A percentile compares a stretch with the other conserved stretches of the same genome.
Evolutionary conservation across 2,797 vertebrate genomes (phyloP).

Genomic region (Myotis planiceps): DNA sequence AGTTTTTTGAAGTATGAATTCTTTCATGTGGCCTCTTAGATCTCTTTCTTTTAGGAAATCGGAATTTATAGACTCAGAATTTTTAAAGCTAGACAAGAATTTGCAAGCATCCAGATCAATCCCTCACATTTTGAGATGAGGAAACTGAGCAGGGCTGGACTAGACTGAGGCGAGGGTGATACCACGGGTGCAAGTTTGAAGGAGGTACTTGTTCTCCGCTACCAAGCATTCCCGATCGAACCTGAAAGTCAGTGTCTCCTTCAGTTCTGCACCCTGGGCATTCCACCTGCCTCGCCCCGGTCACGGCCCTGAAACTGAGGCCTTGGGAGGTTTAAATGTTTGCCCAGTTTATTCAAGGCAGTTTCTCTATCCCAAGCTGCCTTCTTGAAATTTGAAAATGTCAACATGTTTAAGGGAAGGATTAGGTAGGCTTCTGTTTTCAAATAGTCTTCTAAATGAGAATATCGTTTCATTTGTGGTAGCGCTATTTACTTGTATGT

Average conservation of each 20-base stretch:
- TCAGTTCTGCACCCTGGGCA: rapidly evolving
- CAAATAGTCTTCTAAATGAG: not conserved
- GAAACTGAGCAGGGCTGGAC: not conserved
- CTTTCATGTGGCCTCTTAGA: not conserved
- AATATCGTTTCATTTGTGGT: not conserved
- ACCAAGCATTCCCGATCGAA: rapidly evolving
- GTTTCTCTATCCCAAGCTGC: not conserved
- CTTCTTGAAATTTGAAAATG: not conserved
- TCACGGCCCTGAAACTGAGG: not conserved
- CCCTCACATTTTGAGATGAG: not conserved
- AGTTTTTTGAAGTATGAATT: constrained; percentile 1
- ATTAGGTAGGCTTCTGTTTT: not conserved
- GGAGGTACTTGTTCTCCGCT: not conserved
- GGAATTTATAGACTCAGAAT: not conserved
- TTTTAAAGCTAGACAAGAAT: not conserved
- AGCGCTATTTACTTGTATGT: not conserved
- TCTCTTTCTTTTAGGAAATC: constrained; percentile 29
- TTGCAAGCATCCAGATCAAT: not conserved
- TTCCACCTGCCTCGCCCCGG: not conserved
- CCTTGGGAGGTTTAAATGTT: not conserved
- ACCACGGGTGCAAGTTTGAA: not conserved
- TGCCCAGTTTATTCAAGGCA: not conserved
- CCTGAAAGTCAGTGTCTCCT: not conserved
- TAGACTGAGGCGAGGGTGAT: too few species aligned
- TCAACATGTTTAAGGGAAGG: not conserved